phyloP scores from a whole-genome alignment of 2,113 vertebrate genomes.

The Triplophysa siluroides region DNA sequence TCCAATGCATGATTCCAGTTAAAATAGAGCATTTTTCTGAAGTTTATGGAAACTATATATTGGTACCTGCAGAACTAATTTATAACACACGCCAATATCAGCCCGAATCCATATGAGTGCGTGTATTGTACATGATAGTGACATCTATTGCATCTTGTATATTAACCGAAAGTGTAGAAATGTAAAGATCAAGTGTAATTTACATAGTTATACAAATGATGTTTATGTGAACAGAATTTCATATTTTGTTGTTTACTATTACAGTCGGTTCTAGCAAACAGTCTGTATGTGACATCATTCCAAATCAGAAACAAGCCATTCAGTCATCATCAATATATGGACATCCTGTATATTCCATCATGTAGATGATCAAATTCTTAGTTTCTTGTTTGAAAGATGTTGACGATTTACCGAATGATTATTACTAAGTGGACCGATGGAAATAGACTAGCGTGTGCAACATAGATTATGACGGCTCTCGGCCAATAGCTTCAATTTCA shows the following conservation, averaged over 20 bases:
- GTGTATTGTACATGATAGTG: neutral
- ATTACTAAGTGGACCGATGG: constrained; percentile 8
- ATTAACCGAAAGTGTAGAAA: neutral
- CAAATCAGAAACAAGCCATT: neutral
- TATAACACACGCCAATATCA: neutral
- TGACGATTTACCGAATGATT: neutral
- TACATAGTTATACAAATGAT: neutral
- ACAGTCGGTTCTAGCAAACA: neutral
- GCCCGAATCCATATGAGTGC: neutral
- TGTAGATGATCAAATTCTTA: neutral
- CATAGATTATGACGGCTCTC: constrained; percentile 13
- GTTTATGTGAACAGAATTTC: neutral
- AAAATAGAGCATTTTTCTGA: neutral
- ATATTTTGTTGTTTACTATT: no score
- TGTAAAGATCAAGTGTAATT: constrained; percentile 17
- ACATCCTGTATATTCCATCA: neutral
- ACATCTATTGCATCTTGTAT: constrained; percentile 17
- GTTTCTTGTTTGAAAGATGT: neutral
- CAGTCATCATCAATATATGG: neutral
- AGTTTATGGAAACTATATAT: neutral
- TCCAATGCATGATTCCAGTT: neutral
- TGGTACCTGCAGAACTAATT: neutral
- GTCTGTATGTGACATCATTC: neutral
- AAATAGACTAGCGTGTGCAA: constrained; percentile 24
- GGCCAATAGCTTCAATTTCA: constrained; percentile 21